These are phyloP conservation scores for Philereme transversata DNA, from an alignment of 2,888 invertebrate genomes.

Conservation along the genomic window DNA sequence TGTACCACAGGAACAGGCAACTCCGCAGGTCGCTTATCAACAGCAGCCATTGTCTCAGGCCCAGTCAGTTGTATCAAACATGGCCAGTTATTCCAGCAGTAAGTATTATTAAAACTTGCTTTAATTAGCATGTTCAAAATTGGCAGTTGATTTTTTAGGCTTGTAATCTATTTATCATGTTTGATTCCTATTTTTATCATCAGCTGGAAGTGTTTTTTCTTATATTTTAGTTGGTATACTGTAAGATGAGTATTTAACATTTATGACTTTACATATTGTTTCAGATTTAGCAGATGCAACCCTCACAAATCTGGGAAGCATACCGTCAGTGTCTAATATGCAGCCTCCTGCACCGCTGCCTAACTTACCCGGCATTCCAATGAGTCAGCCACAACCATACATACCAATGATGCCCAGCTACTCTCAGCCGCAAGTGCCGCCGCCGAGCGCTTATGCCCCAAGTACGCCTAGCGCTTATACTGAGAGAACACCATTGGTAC, in stretches of 20 bases:
- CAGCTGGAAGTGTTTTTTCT: too few relatives aligned
- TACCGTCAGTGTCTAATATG: slow-evolving; percentile 77
- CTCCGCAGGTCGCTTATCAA: slow-evolving; percentile 30
- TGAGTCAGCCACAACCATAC: slow-evolving; percentile 81
- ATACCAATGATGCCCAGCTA: slow-evolving; percentile 80
- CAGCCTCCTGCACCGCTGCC: slow-evolving; percentile 82
- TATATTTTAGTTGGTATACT: slow-evolving; percentile 5
- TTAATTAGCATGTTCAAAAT: too few relatives aligned
- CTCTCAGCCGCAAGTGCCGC: slow-evolving; percentile 56
- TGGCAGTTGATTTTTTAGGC: too few relatives aligned
- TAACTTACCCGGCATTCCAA: slow-evolving; percentile 77
- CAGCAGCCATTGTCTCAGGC: slow-evolving; percentile 59
- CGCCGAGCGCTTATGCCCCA: slow-evolving; percentile 39
- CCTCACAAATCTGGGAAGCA: slow-evolving; percentile 76
- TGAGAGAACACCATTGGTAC: slow-evolving; percentile 58
- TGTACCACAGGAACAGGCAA: slow-evolving; percentile 30
- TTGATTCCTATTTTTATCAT: too few relatives aligned
- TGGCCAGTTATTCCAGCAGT: slow-evolving; percentile 79
- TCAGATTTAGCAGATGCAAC: slow-evolving; percentile 78
- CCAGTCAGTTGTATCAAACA: slow-evolving; percentile 74
- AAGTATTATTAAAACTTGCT: slow-evolving; percentile 48
- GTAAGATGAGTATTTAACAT: too few relatives aligned
- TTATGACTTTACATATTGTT: slow-evolving; percentile 39
- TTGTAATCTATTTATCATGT: too few relatives aligned
- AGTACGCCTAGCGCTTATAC: slow-evolving; percentile 30